Percentiles rank a stretch among this genome's conserved stretches.
Evolutionary conservation across 2,888 invertebrate genomes (phyloP).

Genomic region (Podotricha telesiphe): DNA sequence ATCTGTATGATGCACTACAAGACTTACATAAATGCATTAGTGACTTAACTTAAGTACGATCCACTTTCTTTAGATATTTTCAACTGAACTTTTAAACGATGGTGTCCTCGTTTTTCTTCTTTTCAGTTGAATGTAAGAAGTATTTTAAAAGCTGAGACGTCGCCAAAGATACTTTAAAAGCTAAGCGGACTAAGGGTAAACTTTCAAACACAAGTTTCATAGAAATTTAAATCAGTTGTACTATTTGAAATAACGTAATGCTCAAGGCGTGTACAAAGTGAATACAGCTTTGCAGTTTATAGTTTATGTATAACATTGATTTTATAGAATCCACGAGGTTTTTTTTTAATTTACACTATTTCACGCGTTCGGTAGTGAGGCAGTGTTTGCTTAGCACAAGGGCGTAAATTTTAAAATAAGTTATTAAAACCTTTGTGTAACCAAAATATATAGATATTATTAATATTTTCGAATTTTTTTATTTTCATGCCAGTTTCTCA

Average conservation of each 20-base stretch:
- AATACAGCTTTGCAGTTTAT: background rate
- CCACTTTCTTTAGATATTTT: conserved; percentile 29
- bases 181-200: conserved; percentile 38
- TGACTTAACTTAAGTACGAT: conserved; percentile 15
- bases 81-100: conserved; percentile 38
- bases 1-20: background rate
- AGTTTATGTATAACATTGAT: no score
- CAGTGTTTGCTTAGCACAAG: no score
- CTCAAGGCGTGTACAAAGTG: background rate
- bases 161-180: conserved; percentile 41
- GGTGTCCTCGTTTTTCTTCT: conserved; percentile 35
- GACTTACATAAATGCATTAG: conserved; percentile 14
- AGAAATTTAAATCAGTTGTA: conserved; percentile 34
- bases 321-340: no score
- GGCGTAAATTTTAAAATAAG: no score
- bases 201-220: conserved; percentile 36
- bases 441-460: no score
- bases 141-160: conserved; percentile 42
- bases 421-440: no score
- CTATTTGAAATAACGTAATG: background rate
- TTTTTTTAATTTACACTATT: no score
- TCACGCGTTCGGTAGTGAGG: no score
- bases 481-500: no score
- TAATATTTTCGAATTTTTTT: no score
- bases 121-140: conserved; percentile 39